Evolutionary conservation across 2,888 invertebrate species (phyloP), one percentile per base, ranked within the genome.

Genomic region (Spodoptera exigua): DNA sequence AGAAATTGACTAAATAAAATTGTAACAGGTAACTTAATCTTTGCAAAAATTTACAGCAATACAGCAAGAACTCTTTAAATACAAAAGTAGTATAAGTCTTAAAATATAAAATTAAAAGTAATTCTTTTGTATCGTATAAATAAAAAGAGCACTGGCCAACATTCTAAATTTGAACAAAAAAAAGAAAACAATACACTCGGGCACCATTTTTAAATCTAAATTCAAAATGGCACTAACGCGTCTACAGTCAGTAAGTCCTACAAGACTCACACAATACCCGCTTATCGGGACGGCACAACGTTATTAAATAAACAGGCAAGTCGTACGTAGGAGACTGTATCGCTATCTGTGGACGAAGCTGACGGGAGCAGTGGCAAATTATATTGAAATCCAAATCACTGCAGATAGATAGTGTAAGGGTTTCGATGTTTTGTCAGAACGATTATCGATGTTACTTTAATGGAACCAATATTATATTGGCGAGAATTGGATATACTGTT

Each of bases 301-400:
- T 89, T 91, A 91, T 91, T 92, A 90, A 90, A 91, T 92, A 92
- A 91, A 91, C 90, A 91, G 48, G 83, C 74, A 76, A 80, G 82
- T 85, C 84, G 80, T 79, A 79, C 84, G 80, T 79, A 79, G 77
- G 81, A 79, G 46, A 45, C 44, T 35, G 76, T 84, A 76, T 78
- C 80, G 75, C 79, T 85, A 83, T 83, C 80, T 80, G 47, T 59
- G 75, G 80, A 82, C 80, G 81, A 83, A 75, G 82, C 70, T 69
- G 73, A 74, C 70, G 76, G 65, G 68, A 78, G 79, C 75, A 79
- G 76, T 66, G 72, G 69, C 81, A 82, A 85, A 86, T 85, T 86
- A 89, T 86, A 89, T 88, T 84, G 84, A 85, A 83, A 83, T 81
- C 76, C 71, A 77, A 64, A 81, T 80, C 62, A 71, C 65, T 78